Evolutionary conservation across 2,113 vertebrate genomes (phyloP), one percentile per base, ranked within the genome.

Genomic region (Notothenia coriiceps): DNA sequence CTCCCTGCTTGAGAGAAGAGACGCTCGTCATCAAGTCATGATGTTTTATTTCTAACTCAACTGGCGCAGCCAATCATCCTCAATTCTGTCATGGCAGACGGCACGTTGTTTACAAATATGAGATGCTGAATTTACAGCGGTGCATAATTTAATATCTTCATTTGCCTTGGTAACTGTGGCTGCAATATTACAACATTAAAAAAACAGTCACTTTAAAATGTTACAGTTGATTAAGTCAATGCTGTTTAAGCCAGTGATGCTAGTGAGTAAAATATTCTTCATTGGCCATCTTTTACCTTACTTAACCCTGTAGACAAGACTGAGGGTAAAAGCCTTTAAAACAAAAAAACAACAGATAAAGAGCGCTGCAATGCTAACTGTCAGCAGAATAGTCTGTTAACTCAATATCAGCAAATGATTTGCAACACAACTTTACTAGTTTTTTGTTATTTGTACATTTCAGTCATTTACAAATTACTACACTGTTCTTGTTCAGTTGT

Each of bases 1-100:
- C 89, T 75, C 82, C 55, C 82, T 81, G 89, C 91, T 80, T 84
- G 83, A 91, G 91, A 81, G 92, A 88, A 86, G 88, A 94, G 88
- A 91, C 75, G 56, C 82, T 85, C 79, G 22, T 84, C 88, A 88
- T 91, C 81, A 80, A 84, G 77, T 86, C 79, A 68, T 89, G 82
- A 89, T 91, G 88, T 91, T 86, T 91, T 82, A 86, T 88, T 92
- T 67, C 65, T 86, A 79, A 52, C 57, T 76, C 66, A 63, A 50
- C 56, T 84, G 78, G 85, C 61, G 10, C 64, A 82, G 65, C 87
- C 70, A 57, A 68, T 86, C 80, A 78, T 47, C 62, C 70, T 77
- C 79, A 55, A 66, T 66, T 79, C 77, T 74, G 79, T 86, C 84
- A 82, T 86, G 86, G 82, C 79, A 77, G 79, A 80, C 49, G 25